Evolutionary conservation across 2,113 vertebrate genomes (phyloP), one percentile per base, ranked within the genome.

Genomic region (Charina bottae): DNA sequence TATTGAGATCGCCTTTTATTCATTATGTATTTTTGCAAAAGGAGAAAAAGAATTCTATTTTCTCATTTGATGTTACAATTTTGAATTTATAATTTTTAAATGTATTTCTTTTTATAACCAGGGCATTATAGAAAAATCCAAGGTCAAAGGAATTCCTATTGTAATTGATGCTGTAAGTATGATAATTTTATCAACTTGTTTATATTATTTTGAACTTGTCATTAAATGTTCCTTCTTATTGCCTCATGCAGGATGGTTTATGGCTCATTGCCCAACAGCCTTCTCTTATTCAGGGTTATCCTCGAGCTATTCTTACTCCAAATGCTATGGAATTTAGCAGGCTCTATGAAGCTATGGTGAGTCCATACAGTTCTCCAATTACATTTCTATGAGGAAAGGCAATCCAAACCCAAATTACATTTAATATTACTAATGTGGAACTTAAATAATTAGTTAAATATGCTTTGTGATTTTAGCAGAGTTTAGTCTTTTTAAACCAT

Each of bases 91-190:
- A 78, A 2, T 0, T 72, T 91, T 94, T 90, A 95, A 78, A 49
- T 49, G 49, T 89, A 37, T 93, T 68, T 58, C 86, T 42, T 9
- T 86, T 95, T 90, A 92, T 93, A 90, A 94, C 10, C 94, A 99
- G 99, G 98, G 98, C 92, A 98, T 99, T 92, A 98, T 99, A 93
- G 98, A 99, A 95, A 98, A 98, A 68, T 97, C 98, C 0, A 99
- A 98, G 97, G 89, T 97, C 62, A 98, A 98, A 97, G 98, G 98
- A 92, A 98, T 99, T 94, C 99, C 99, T 0, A 93, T 99, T 23
- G 94, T 99, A 93, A 98, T 99, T 42, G 99, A 99, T 86, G 99
- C 99, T 46, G 99, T 99, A 97, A 99, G 99, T 98, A 97, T 91
- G 91, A 54, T 92, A 93, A 83, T 90, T 94, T 88, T 4, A 68